Base-by-base conservation (phyloP, 2,888 invertebrate genomes). In the Drosophila mimetica region DNA sequence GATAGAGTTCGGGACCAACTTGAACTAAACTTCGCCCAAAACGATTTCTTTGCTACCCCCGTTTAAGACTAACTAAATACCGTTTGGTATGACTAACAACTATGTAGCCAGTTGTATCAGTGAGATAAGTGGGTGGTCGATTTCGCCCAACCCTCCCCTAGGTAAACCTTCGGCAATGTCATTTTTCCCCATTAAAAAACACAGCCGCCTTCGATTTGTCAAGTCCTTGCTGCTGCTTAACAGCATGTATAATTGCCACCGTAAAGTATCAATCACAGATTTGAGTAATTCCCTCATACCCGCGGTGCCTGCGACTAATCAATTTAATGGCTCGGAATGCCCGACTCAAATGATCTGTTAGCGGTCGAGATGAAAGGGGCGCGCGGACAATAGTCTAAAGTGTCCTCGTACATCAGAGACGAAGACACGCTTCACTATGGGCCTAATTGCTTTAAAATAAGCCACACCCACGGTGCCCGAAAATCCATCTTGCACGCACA, bases 381-480 rank as follows among this genome's bases (percentile, higher is more conserved):
- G 16, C 9, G 13, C 48, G 25, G 16, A 79, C 65, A 79, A 77
- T 64, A 63, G 61, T 53, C 20, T 20, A 79, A 82, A 88, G 74
- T 84, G 84, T 84, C 88, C 88, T 84, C 84, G 88, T 76, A 72
- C 76, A 86, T 83, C 86, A 87, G 61, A 64, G 63, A 41, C 67
- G 54, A 60, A 87, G 86, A 88, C 88, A 88, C 86, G 84, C 84
- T 84, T 88, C 86, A 74, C 58, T 76, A 66, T 70, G 79, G 77
- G 70, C 75, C 76, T 85, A 88, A 85, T 85, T 88, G 88, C 85
- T 79, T 88, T 88, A 84, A 80, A 88, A 88, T 86, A 86, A 74
- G 81, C 76, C 80, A 76, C 88, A 80, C 88, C 86, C 86, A 81
- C 85, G 65, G 76, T 63, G 63, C 67, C 78, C 74, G 72, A 87